A percentile compares a stretch with the other conserved stretches of the same genome.
These are phyloP conservation scores for Paratilapia polleni DNA, from an alignment of 2,113 vertebrate genomes.

Conservation along the genomic window DNA sequence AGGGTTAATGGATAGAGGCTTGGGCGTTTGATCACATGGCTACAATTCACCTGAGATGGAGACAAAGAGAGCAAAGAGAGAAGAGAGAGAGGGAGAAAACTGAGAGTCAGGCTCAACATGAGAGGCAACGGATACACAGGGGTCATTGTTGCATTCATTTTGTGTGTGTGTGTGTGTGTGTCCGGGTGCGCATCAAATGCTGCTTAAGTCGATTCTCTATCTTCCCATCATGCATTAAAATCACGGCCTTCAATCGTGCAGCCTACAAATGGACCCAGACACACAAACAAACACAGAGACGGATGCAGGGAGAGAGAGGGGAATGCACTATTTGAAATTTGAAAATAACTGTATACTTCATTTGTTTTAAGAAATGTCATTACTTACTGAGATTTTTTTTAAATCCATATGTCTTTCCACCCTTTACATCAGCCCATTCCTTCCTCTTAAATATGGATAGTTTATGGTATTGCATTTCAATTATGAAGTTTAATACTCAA, in stretches of 20 bases:
- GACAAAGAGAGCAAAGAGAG: conserved; percentile 85
- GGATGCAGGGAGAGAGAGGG: not conserved
- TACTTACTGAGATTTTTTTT: not conserved
- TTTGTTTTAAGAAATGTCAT: not conserved
- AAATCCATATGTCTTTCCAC: not conserved
- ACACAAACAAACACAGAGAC: not conserved
- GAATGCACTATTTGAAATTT: not conserved
- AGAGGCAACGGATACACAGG: conserved; percentile 77
- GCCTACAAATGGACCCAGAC: not conserved
- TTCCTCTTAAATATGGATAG: not conserved
- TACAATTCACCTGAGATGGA: conserved; percentile 86
- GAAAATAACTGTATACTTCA: not conserved
- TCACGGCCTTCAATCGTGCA: conserved; percentile 9
- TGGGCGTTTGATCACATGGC: conserved; percentile 87
- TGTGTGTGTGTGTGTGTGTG: conserved; percentile 32
- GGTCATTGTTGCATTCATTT: conserved; percentile 78
- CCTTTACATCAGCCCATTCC: not conserved
- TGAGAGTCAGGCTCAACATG: conserved; percentile 71
- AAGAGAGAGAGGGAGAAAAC: conserved; percentile 70
- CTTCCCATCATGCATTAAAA: conserved; percentile 47
- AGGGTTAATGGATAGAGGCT: conserved; percentile 83
- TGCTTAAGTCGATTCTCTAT: conserved; percentile 42
- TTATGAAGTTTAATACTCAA: not conserved
- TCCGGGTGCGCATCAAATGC: conserved; percentile 47
- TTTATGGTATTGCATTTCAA: not conserved